A percentile compares a stretch with the other conserved stretches of the same genome.
Conservation (phyloP, 2,797 vertebrate species). For the Sylvilagus floridanus region DNA sequence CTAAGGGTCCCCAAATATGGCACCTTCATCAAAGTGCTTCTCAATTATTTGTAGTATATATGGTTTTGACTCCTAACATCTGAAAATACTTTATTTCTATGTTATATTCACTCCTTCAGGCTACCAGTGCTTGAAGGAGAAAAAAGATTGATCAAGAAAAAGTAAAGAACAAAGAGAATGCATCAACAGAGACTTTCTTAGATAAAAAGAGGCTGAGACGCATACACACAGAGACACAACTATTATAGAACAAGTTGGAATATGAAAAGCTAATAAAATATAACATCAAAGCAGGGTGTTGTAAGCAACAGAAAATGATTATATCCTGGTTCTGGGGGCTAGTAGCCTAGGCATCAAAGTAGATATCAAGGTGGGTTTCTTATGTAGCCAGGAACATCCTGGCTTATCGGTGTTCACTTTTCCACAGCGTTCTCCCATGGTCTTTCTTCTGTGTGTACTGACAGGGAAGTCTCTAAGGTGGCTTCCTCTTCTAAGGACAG, state of each 20-base stretch:
- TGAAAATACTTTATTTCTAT: not conserved
- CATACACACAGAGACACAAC: not conserved
- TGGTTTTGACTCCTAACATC: not conserved
- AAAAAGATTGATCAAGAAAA: not conserved
- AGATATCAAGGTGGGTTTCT: not conserved
- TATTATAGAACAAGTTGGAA: not conserved
- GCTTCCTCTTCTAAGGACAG: not conserved
- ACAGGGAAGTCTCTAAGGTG: not conserved
- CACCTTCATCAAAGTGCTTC: not conserved
- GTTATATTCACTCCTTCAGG: not conserved
- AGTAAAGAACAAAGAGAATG: not conserved
- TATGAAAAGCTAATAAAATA: not conserved
- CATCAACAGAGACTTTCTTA: accelerated
- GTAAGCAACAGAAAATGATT: not conserved
- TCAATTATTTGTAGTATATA: not conserved
- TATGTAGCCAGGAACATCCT: not conserved
- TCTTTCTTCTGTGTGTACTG: not conserved
- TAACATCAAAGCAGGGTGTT: not conserved
- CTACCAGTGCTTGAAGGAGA: not conserved
- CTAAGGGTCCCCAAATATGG: not conserved
- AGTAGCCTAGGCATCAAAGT: not conserved
- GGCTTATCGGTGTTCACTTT: not conserved
- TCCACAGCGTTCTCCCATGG: not conserved
- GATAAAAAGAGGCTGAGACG: not conserved
- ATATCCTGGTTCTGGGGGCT: not conserved